Percentiles rank a stretch among this genome's conserved stretches.
Evolutionary conservation across 2,113 vertebrate species (phyloP).

Genomic region (Amazona vittata): DNA sequence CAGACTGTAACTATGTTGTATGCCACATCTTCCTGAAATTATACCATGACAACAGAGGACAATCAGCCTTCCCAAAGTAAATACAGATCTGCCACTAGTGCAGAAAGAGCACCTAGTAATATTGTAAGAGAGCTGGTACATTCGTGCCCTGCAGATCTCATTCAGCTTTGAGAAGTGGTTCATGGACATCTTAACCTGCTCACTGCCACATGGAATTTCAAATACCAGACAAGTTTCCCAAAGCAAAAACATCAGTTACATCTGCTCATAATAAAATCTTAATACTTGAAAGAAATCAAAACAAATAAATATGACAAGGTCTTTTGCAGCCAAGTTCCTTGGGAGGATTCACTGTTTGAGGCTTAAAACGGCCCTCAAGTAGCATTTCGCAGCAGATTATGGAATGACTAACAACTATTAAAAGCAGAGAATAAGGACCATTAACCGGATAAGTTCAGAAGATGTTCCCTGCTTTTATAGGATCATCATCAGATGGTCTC

Average conservation of each 20-base stretch:
- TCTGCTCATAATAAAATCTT: not conserved
- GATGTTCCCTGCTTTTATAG: not conserved
- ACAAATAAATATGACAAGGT: not conserved
- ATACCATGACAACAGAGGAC: not conserved
- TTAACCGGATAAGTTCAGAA: not conserved
- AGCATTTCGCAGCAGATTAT: not conserved
- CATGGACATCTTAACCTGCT: rapidly evolving
- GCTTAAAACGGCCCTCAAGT: not conserved
- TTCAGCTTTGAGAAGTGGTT: not conserved
- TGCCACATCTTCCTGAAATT: not conserved
- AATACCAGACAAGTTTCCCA: not conserved
- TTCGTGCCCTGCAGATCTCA: not conserved
- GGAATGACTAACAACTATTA: not conserved
- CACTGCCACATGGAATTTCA: not conserved
- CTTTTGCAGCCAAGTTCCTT: not conserved
- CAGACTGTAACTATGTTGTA: not conserved
- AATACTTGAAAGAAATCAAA: not conserved
- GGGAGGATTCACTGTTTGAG: not conserved
- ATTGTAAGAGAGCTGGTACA: rapidly evolving
- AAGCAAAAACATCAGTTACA: not conserved
- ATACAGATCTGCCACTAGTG: not conserved
- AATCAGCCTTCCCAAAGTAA: not conserved
- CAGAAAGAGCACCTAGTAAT: not conserved
- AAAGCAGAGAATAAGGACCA: not conserved
- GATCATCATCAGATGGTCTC: not conserved